Evolutionary conservation across 2,113 vertebrate genomes (phyloP).

Genomic region (Sialia sialis): DNA sequence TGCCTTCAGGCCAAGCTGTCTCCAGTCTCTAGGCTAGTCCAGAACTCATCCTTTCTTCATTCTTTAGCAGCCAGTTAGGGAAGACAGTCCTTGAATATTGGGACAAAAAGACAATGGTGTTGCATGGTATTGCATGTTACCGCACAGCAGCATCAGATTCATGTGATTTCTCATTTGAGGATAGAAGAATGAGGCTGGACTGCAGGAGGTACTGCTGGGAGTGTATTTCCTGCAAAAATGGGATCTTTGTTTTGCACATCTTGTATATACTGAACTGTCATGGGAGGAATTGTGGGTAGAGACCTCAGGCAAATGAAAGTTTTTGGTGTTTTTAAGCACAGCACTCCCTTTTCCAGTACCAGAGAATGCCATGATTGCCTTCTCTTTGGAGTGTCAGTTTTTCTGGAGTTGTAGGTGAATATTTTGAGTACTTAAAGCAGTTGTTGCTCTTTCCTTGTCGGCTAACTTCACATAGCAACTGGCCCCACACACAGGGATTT

Average conservation of each 20-base stretch:
- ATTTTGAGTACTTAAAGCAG: neutral
- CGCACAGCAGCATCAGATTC: neutral
- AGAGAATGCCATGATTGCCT: neutral
- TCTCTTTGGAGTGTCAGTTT: neutral
- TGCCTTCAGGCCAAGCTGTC: neutral
- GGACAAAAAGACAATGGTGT: neutral
- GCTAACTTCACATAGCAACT: neutral
- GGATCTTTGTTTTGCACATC: neutral
- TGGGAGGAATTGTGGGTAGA: neutral
- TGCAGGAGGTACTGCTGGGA: neutral
- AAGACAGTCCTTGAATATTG: neutral
- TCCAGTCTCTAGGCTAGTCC: neutral
- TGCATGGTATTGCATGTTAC: neutral
- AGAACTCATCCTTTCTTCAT: neutral
- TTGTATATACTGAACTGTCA: neutral
- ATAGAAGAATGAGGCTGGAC: fast-evolving
- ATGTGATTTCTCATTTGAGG: neutral
- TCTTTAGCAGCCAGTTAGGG: neutral
- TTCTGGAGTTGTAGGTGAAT: neutral
- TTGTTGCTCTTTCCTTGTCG: neutral
- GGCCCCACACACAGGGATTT: neutral
- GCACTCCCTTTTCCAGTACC: neutral
- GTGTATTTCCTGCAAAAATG: neutral
- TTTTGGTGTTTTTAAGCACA: neutral
- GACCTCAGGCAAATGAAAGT: neutral